Evolutionary conservation across 2,797 vertebrate genomes (phyloP), one percentile per base, ranked within the genome.

Genomic region (Varecia variegata): DNA sequence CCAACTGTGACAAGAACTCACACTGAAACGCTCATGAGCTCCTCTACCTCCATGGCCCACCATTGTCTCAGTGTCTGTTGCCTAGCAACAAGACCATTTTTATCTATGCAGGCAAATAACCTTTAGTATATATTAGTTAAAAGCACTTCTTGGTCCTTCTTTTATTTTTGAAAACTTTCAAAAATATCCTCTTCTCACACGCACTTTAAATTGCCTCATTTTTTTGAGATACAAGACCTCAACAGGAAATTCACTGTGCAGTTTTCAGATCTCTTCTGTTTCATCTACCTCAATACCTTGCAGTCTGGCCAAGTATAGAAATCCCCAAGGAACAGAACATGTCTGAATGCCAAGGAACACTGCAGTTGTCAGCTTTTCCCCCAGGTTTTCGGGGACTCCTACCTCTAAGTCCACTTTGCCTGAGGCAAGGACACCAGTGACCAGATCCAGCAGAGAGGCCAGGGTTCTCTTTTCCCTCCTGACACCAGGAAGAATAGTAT

Each of bases 141-240:
- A 43, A 65, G 8, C 12, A 87, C 32, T n/a, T 40, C 30, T 96
- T 83, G 32, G 40, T 47, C 30, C 47, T 96, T 82, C 60, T 94
- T 98, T 98, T 94, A 93, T 91, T 97, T 97, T 95, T 54, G 32
- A 92, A 95, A 97, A 62, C 35, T 98, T 95, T 85, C 68, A 94
- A 77, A 98, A 95, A 94, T 88, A 96, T 21, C 30, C 62, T 89
- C 70, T 94, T 88, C 54, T 97, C 85, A 86, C 30, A 89, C 32
- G 17, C 35, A 92, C 62, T 71, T 93, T 97, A 94, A 95, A 97
- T 87, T 96, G 15, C 8, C 14, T 70, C 11, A 54, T 21, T 91
- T 58, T 70, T 96, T 12, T 50, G 70, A 96, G 35, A 92, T 89
- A 58, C 0, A 18, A 97, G 56, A 60, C 67, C 79, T 54, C 25